Evolutionary conservation across 2,113 vertebrate species (phyloP).

Genomic region (Edolisoma coerulescens): DNA sequence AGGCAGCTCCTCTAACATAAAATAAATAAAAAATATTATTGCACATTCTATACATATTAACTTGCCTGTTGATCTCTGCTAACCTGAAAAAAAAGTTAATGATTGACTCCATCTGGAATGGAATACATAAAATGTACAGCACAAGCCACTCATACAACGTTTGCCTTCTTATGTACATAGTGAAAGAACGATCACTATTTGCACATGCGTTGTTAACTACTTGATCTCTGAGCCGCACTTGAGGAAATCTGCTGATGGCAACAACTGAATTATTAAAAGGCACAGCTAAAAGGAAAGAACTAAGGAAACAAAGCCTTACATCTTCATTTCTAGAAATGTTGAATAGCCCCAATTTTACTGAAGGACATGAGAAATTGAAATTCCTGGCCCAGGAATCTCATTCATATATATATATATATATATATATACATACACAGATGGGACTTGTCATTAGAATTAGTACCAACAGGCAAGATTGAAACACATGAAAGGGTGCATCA

Average conservation of each 20-base stretch:
- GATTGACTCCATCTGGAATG: conserved; percentile 4
- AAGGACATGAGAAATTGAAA: neutral
- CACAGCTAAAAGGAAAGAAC: neutral
- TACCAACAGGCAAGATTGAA: neutral
- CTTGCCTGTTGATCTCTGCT: neutral
- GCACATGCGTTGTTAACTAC: neutral
- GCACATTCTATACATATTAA: neutral
- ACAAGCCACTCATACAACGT: neutral
- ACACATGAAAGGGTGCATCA: neutral
- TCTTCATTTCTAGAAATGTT: neutral
- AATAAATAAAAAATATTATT: neutral
- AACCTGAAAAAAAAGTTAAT: conserved; percentile 32
- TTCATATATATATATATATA: too few species aligned
- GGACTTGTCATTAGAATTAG: neutral
- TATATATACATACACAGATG: neutral
- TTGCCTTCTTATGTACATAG: neutral
- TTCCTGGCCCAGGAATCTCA: neutral
- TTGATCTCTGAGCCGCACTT: neutral
- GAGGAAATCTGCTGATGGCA: neutral
- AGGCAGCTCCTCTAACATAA: neutral
- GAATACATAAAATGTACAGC: conserved; percentile 16
- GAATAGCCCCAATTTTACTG: neutral
- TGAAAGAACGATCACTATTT: neutral
- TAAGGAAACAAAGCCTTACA: neutral
- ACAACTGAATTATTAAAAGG: neutral